A percentile compares a stretch with the other conserved stretches of the same genome.
phyloP scores from a whole-genome alignment of 2,797 vertebrate genomes.

The Centropyge bicolor region DNA sequence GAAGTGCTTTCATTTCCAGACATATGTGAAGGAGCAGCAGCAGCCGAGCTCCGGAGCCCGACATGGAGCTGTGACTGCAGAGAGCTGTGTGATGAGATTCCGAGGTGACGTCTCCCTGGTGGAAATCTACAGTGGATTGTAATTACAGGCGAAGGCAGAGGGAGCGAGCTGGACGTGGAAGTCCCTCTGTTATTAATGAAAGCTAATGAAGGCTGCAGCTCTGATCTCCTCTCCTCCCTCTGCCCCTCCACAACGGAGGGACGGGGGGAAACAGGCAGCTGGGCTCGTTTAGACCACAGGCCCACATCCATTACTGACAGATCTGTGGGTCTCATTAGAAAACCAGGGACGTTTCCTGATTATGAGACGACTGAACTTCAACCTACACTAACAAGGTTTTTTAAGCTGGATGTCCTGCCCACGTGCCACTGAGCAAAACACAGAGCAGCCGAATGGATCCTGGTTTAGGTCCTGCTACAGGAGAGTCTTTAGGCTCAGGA shows the following conservation, averaged over 20 bases:
- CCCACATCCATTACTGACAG: background rate
- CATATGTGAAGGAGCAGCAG: no score
- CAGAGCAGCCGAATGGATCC: background rate
- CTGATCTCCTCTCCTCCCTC: slow-evolving; percentile 25
- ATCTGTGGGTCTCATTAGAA: slow-evolving; percentile 9
- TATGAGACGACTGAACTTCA: background rate
- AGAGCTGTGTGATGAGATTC: background rate
- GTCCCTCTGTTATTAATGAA: slow-evolving; percentile 41
- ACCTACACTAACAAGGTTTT: background rate
- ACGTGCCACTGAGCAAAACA: background rate
- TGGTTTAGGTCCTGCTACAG: no score
- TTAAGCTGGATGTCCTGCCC: no score
- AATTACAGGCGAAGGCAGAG: slow-evolving; percentile 26
- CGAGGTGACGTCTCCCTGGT: slow-evolving; percentile 12
- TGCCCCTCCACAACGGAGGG: background rate
- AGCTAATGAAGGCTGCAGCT: slow-evolving; percentile 48
- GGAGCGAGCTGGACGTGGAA: background rate
- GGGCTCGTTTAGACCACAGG: slow-evolving; percentile 12
- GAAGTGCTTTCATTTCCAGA: background rate
- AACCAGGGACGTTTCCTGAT: slow-evolving; percentile 6
- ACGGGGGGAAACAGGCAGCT: background rate
- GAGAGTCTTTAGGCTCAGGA: no score
- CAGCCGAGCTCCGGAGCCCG: no score
- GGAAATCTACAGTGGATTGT: background rate
- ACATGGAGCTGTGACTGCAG: background rate